phyloP scores from a whole-genome alignment of 2,888 invertebrate species.

The Scotopteryx bipunctaria region DNA sequence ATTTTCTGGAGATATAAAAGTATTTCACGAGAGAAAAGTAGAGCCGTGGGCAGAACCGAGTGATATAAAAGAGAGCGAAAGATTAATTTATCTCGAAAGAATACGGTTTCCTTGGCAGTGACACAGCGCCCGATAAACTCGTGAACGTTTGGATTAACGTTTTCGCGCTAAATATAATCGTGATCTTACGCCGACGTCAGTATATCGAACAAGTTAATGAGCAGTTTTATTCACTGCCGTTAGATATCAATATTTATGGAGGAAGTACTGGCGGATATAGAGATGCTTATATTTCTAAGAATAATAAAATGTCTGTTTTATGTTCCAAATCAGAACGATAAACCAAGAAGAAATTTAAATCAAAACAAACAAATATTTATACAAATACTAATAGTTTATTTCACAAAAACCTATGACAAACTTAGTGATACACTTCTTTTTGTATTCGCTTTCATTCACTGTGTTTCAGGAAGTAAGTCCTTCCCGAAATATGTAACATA shows the following conservation, averaged over 20 bases:
- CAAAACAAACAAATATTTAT: too few species aligned
- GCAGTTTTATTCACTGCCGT: slow-evolving; percentile 30
- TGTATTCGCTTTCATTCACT: too few species aligned
- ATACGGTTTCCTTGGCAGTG: slow-evolving; percentile 48
- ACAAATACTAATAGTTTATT: too few species aligned
- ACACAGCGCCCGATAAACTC: slow-evolving; percentile 43
- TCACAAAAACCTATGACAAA: too few species aligned
- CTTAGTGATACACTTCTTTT: too few species aligned
- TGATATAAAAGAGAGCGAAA: slow-evolving; percentile 27
- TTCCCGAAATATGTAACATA: too few species aligned
- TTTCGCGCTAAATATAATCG: slow-evolving; percentile 38
- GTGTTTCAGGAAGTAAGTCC: too few species aligned
- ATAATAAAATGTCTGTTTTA: neutral
- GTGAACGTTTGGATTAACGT: slow-evolving; percentile 41
- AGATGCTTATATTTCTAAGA: neutral
- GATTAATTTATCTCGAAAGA: slow-evolving; percentile 36
- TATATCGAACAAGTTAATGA: slow-evolving; percentile 34
- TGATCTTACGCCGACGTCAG: slow-evolving; percentile 30
- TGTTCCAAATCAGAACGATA: neutral
- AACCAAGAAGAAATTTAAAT: neutral
- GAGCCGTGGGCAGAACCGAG: slow-evolving; percentile 1
- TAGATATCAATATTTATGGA: slow-evolving; percentile 20
- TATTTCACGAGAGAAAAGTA: neutral
- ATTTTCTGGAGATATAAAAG: neutral
- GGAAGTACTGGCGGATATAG: slow-evolving; percentile 11